Evolutionary conservation across 2,113 vertebrate species (phyloP).

Genomic region (Platanista minor): DNA sequence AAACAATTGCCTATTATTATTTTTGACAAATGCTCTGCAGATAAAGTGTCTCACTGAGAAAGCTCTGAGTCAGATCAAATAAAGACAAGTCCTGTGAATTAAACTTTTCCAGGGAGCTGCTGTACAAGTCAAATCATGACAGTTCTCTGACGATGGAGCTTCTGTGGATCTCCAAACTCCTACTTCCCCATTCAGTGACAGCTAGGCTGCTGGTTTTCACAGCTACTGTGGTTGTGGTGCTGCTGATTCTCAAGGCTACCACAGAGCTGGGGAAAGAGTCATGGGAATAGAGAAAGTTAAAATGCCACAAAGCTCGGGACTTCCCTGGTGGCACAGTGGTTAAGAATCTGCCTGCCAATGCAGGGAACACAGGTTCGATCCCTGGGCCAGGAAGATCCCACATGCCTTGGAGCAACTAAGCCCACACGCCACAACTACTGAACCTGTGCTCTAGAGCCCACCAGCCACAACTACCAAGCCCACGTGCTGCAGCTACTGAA

Average conservation of each 20-base stretch:
- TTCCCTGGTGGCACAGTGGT: too few relatives aligned
- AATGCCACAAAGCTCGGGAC: not conserved
- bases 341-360: too few relatives aligned
- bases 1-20: not conserved
- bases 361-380: too few relatives aligned
- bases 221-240: not conserved
- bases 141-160: not conserved
- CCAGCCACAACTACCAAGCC: too few relatives aligned
- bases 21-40: constrained; percentile 8
- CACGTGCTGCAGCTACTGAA: too few relatives aligned
- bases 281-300: not conserved
- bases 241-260: not conserved
- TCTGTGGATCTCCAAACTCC: not conserved
- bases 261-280: not conserved
- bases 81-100: not conserved
- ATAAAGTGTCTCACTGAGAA: not conserved
- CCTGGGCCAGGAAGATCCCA: too few relatives aligned
- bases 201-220: not conserved
- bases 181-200: not conserved
- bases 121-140: not conserved
- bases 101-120: not conserved
- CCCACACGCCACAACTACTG: too few relatives aligned
- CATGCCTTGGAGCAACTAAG: too few relatives aligned
- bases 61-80: not conserved
- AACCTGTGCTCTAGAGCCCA: too few relatives aligned